Evolutionary conservation across 2,888 invertebrate genomes (phyloP).

Genomic region (Caenorhabditis sulstoni): DNA sequence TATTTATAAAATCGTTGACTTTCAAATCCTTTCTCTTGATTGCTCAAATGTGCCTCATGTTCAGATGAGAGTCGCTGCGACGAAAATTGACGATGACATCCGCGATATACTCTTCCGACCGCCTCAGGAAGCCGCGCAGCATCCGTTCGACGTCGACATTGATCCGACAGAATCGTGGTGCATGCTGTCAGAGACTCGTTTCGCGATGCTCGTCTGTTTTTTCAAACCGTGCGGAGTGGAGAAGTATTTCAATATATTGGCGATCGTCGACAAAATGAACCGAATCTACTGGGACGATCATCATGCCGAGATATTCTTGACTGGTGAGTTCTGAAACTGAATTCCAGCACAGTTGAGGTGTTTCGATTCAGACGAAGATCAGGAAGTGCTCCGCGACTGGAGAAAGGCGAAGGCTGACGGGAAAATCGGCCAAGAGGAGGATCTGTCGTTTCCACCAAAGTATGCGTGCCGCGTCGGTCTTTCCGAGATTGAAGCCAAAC

Average conservation of each 20-base stretch:
- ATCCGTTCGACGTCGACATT: constrained; percentile 19
- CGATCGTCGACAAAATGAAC: constrained; percentile 38
- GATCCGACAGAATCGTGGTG: constrained; percentile 53
- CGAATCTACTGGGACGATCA: constrained; percentile 40
- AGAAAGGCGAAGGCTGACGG: constrained; percentile 29
- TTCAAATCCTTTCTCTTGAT: too few relatives aligned
- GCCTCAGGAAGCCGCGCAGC: constrained; percentile 38
- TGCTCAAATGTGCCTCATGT: too few relatives aligned
- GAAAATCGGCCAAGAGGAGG: neutral
- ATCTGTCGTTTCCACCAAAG: constrained; percentile 34
- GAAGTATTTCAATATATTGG: constrained; percentile 19
- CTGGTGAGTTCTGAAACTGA: constrained; percentile 16
- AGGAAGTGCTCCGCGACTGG: constrained; percentile 4
- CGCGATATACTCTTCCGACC: constrained; percentile 34
- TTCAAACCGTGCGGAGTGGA: constrained; percentile 54
- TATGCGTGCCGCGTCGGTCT: constrained; percentile 41
- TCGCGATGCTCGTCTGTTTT: constrained; percentile 25
- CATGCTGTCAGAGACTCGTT: constrained; percentile 46
- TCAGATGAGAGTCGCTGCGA: constrained; percentile 44
- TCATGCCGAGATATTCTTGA: constrained; percentile 36
- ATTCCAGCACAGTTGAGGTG: too few relatives aligned
- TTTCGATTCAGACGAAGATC: constrained; percentile 13
- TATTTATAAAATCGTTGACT: too few relatives aligned
- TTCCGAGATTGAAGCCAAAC: constrained; percentile 28
- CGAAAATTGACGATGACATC: constrained; percentile 41